Base-by-base conservation (phyloP, 2,888 invertebrate genomes). In the Serrognathus titanus region DNA sequence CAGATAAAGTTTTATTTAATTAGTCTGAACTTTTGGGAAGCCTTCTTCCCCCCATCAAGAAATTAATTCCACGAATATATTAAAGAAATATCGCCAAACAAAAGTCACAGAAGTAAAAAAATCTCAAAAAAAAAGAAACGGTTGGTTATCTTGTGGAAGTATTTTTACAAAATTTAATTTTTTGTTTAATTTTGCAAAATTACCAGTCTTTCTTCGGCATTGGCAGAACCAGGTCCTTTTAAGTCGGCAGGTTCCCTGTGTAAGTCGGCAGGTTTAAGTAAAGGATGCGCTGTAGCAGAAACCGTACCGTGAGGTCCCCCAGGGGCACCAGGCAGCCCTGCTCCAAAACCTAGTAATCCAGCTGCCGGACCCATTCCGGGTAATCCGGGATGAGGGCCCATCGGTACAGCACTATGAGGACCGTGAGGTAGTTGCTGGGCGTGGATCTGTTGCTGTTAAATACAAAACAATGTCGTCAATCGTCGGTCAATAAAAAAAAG, bases 161-260 rank as follows among this genome's bases (percentile, higher is more conserved):
- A 31, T 2, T 31, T 31, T 31, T 31, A 31, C 6, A 31, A 31
- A 16, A 16, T 3, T 16, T 1, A 16, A 3, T 16, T 16, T 16
- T 16, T 16, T n/a, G n/a, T n/a, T n/a, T 16, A 16, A 16, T 16
- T 16, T 16, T 16, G 16, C 3, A 31, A 31, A 24, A 66, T 70
- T 63, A 78, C 78, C 76, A 78, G 75, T 76, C 78, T 74, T 74
- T 78, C 78, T 59, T 78, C 78, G 11, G 75, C 72, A 59, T 74
- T 74, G 10, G 73, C 72, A 49, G 76, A 75, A 55, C 73, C 72
- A 20, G 76, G 74, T 58, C 76, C 67, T 57, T 77, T 76, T 46
- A 72, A 65, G 45, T 75, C 75, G 12, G 67, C 67, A 13, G 70
- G 56, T 50, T 73, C 71, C 55, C 74, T 62, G 55, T 77, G 76